Evolutionary conservation across 2,888 invertebrate genomes (phyloP), one percentile per base, ranked within the genome.

Genomic region (Thumatha senex): DNA sequence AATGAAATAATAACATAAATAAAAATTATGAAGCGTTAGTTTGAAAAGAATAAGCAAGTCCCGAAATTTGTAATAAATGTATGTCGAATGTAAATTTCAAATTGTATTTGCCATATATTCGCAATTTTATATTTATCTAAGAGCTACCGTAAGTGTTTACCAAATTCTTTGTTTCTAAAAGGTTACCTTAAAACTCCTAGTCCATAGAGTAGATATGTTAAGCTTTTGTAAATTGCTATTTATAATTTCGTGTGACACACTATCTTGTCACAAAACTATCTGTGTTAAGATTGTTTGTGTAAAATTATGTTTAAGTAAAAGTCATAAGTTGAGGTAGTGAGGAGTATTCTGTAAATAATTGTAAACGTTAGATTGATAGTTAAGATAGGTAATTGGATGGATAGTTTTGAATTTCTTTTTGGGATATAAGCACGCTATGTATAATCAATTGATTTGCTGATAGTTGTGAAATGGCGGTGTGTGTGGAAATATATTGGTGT

Each of bases 161-260:
- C 58, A 63, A 68, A 62, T 67, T 65, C 60, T 63, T 76, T 74
- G 79, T 81, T 73, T 78, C 73, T 71, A 71, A 48, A 66, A 74
- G 76, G 87, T 89, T 88, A 89, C 88, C 89, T 67, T 78, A 75
- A 74, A 78, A 76, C 65, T 69, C 76, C 89, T 89, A 89, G 89
- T 89, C 89, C 80, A 79, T 85, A 84, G 79, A 66, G 69, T 80
- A 80, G 74, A 64, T 67, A 68, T 61, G 65, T 72, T 80, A 74
- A 70, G 85, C 81, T 84, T 82, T 69, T 89, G 86, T 89, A 88
- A 76, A 86, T 84, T 70, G 63, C 56, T 47, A 30, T 59, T 58
- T 63, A 54, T 68, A 63, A 51, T 13, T 56, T 15, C 59, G 64
- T 59, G 59, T 59, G 54, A 54, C 40, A n/a, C n/a, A n/a, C n/a